Conservation (phyloP, 2,888 invertebrate species). For the Xanthorhoe spadicearia region DNA sequence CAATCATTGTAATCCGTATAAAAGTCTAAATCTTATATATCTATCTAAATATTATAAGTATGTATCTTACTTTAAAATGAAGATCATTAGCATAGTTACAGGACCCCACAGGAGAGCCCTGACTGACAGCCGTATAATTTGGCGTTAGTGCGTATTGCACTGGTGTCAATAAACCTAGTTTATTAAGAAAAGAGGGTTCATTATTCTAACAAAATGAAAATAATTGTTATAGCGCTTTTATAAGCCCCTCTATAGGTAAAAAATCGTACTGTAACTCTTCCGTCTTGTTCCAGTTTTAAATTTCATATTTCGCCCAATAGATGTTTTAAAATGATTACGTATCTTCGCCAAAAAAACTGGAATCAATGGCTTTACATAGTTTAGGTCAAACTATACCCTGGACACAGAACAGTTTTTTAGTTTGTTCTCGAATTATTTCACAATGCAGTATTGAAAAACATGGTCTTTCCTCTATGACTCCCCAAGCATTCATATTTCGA, state of each 20-base stretch:
- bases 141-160: slow-evolving; percentile 3
- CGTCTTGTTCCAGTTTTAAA: not conserved
- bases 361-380: too few species aligned
- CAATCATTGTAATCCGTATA: slow-evolving; percentile 17
- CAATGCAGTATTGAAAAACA: too few species aligned
- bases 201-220: not conserved
- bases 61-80: slow-evolving; percentile 32
- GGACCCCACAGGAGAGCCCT: not conserved
- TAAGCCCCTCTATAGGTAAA: not conserved
- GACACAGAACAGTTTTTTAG: too few species aligned
- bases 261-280: not conserved
- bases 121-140: not conserved
- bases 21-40: slow-evolving; percentile 23
- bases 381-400: too few species aligned
- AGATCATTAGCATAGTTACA: slow-evolving; percentile 29
- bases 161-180: not conserved
- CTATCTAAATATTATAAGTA: slow-evolving; percentile 19
- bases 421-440: too few species aligned
- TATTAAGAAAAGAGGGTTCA: not conserved
- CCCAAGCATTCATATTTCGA: too few species aligned
- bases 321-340: too few species aligned
- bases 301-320: too few species aligned
- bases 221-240: not conserved
- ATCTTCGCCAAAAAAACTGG: too few species aligned
- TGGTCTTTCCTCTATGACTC: too few species aligned